phyloP scores from a whole-genome alignment of 2,888 invertebrate genomes.

The Anagyrus pseudococci region DNA sequence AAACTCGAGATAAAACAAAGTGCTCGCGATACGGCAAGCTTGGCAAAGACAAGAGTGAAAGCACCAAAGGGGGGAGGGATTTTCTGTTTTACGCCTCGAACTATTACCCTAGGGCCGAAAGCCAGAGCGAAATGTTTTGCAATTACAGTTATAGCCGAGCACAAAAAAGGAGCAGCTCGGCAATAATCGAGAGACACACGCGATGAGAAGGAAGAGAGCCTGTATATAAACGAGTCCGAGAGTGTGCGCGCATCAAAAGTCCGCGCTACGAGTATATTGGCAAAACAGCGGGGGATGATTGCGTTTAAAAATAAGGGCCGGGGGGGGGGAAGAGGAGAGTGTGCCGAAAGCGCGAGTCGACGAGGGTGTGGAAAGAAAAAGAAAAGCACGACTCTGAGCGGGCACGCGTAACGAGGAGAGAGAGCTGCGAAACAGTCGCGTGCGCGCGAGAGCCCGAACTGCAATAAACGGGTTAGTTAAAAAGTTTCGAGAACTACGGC shows the following conservation, averaged over 20 bases:
- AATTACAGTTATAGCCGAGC: not conserved
- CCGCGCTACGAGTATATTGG: not conserved
- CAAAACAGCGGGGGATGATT: not conserved
- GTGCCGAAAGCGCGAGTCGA: no score
- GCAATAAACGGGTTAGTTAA: conserved; percentile 36
- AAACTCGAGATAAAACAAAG: no score
- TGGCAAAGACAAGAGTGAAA: no score
- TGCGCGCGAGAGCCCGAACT: conserved; percentile 1
- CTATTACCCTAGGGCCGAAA: no score
- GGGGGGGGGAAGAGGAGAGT: no score
- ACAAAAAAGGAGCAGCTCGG: not conserved
- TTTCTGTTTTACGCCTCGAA: no score
- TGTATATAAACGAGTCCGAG: no score
- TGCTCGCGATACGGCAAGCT: no score
- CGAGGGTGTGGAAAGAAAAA: not conserved
- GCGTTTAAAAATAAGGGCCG: no score
- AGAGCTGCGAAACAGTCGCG: not conserved
- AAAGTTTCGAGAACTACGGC: conserved; percentile 26
- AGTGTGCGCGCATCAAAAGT: not conserved
- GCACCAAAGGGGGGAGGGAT: no score
- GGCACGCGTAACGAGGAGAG: not conserved
- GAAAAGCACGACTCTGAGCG: not conserved
- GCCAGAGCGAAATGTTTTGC: not conserved
- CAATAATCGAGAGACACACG: not conserved
- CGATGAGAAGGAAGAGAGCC: no score